Evolutionary conservation across 1,140 invertebrate species (phyloP), one percentile per base, ranked within the genome.

Genomic region (Euwallacea fornicatus): DNA sequence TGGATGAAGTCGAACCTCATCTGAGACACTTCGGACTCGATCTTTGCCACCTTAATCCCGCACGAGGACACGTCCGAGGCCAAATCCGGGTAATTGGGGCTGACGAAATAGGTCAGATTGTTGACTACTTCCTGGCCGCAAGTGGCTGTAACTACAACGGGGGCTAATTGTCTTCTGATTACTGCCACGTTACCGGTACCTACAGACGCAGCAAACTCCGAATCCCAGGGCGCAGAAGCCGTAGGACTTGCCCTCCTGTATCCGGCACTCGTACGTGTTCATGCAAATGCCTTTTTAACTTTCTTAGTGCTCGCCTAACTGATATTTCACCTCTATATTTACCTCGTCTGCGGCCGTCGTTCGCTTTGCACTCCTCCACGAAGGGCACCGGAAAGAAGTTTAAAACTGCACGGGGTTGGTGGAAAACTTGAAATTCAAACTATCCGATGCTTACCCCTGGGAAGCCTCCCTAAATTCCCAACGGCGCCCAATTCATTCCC

Each of bases 121-220:
- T 92, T 91, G 73, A 85, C 84, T 6, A 93, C 87, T 66, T 88
- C 87, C n/a, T 86, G 86, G 13, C 89, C 90, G 79, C 93, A 95
- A 7, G 87, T 89, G 71, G 89, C 87, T 70, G 89, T 88, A 77
- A 93, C 91, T 93, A 81, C 54, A 82, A 84, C 2, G 2, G 8
- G 7, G 62, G 74, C 41, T 13, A 76, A 75, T 64, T 64, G 16
- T 33, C 21, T 4, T n/a, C n/a, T 3, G 10, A 71, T 59, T 65
- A 9, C 42, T 16, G 15, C 11, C 47, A 15, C 6, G 7, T 42
- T 43, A 47, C 9, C 6, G 60, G 9, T 67, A 91, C 91, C 91
- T 81, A 92, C 93, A 94, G 41, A 93, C 87, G 81, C 93, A 95
- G 78, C 93, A 95, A n/a, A 94, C 91, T 1, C 93, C 93, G 71